A percentile compares a stretch with the other conserved stretches of the same genome.
Evolutionary conservation across 1,140 invertebrate species (phyloP).

Genomic region (Listronotus bonariensis): DNA sequence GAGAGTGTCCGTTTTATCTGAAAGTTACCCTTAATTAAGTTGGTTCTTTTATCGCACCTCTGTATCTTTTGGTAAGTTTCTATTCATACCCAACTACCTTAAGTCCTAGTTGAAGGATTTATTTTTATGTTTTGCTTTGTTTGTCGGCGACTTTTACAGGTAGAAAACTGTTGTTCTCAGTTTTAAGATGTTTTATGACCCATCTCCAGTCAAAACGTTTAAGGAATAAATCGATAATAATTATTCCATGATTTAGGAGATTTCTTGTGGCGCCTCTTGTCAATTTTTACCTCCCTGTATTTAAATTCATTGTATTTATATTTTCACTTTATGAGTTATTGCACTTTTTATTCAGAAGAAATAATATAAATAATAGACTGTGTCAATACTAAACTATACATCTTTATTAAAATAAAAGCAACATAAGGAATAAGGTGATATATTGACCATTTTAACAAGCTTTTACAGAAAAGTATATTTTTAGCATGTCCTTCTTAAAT

Average conservation of each 20-base stretch:
- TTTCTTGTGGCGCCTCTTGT: slow-evolving; percentile 10
- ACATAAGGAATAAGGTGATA: too few species aligned
- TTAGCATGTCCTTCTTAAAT: too few species aligned
- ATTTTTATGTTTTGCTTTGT: slow-evolving; percentile 9
- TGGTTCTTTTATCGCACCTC: slow-evolving; percentile 9
- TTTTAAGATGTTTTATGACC: slow-evolving; percentile 6
- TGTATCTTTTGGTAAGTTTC: slow-evolving; percentile 4
- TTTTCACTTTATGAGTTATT: slow-evolving; percentile 3
- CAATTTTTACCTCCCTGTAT: slow-evolving; percentile 9
- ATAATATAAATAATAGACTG: neutral
- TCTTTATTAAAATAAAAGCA: too few species aligned
- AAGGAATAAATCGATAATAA: slow-evolving; percentile 10
- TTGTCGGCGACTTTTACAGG: slow-evolving; percentile 13
- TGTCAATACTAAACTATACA: too few species aligned
- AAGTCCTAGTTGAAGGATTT: neutral
- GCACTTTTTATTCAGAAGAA: neutral
- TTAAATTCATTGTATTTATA: neutral
- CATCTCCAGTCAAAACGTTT: slow-evolving; percentile 11
- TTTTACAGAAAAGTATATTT: too few species aligned
- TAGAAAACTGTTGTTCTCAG: slow-evolving; percentile 6
- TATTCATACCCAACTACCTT: slow-evolving; percentile 1
- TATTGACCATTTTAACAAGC: too few species aligned
- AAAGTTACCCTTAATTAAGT: slow-evolving; percentile 15
- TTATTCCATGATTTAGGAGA: slow-evolving; percentile 5
- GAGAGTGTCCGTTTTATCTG: slow-evolving; percentile 1